Evolutionary conservation across 2,797 vertebrate genomes (phyloP), one percentile per base, ranked within the genome.

Genomic region (Danio albolineatus): DNA sequence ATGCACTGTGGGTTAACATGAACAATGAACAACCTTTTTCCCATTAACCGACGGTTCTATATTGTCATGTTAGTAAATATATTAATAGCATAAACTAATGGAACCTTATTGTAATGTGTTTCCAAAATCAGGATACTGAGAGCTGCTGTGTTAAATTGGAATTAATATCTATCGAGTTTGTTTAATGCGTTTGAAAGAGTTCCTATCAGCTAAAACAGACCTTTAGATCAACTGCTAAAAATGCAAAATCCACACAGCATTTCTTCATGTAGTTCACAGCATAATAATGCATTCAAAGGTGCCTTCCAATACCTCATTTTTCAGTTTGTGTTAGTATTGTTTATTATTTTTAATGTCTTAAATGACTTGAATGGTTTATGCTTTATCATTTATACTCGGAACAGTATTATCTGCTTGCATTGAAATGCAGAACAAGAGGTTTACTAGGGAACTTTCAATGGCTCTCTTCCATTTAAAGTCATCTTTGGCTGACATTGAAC

Each of bases 261-360:
- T 76, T 79, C 21, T 64, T 73, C 14, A 66, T 51, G 13, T 16
- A 66, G 46, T 39, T 54, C 44, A 54, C 19, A 66, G 73, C 81
- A 75, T 19, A 21, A 66, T 78, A 73, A 78, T 62, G n/a, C 53
- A 69, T 56, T 41, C n/a, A 69, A 82, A 85, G 49, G 59, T 78
- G 62, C 73, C 80, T 83, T 78, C 73, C 14, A 83, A 61, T 56
- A 4, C 57, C 14, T 59, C 54, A 48, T 57, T 57, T 66, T 38
- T 54, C n/a, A 8, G 39, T 57, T n/a, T 71, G 64, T 49, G 57
- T 39, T 73, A 57, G 51, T 10, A 59, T 3, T 19, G 48, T 14
- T 41, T 7, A 7, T 44, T n/a, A 48, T 66, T 48, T 46, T 66
- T 28, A 28, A 28, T 28, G 28, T 28, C 28, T 28, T 28, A 28